These are phyloP conservation scores for Spea bombifrons DNA, from an alignment of 2,113 vertebrate species.

Conservation along the genomic window DNA sequence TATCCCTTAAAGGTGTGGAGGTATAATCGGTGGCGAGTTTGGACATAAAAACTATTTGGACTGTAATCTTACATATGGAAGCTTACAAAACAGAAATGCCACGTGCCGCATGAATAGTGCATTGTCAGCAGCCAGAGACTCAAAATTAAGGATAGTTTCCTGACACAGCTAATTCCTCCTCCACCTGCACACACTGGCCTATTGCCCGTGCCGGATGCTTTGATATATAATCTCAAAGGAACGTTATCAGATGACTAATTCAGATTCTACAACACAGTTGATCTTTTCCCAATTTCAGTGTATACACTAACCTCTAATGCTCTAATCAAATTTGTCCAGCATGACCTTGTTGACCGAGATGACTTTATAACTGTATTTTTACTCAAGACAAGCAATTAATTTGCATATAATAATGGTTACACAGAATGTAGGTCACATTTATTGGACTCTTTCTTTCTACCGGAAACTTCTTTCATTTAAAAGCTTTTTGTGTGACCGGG, in stretches of 20 bases:
- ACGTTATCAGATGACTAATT: not conserved
- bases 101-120: too few relatives aligned
- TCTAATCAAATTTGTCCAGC: conserved; percentile 12
- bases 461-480: not conserved
- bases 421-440: conserved; percentile 9
- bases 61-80: too few relatives aligned
- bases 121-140: not conserved
- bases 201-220: not conserved
- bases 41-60: too few relatives aligned
- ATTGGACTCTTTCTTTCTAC: not conserved
- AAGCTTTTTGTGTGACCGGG: not conserved
- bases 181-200: not conserved
- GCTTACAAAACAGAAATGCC: too few relatives aligned
- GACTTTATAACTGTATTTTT: conserved; percentile 14
- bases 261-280: not conserved
- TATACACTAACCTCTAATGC: not conserved
- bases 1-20: too few relatives aligned
- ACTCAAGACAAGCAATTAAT: conserved; percentile 3
- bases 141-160: not conserved
- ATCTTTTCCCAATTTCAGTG: not conserved
- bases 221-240: not conserved
- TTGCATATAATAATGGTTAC: conserved; percentile 12
- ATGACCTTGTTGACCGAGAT: conserved; percentile 15
- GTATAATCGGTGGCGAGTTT: too few relatives aligned
- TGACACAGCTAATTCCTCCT: not conserved